Base-by-base conservation (phyloP, 2,888 invertebrate species). In the Drosophila cracens region DNA sequence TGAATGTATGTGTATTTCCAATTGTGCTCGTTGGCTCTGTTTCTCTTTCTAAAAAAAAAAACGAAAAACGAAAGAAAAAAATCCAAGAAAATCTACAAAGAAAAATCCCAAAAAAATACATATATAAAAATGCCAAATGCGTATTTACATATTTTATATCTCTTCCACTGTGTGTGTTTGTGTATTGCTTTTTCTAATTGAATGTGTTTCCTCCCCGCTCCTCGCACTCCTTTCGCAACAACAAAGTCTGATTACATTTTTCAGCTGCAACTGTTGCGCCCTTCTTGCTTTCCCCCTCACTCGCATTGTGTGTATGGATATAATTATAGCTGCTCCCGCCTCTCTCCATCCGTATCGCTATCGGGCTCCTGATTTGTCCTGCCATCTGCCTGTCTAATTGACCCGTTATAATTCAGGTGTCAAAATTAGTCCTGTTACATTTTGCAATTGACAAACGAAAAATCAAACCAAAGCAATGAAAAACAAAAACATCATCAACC, bases 231-330 rank as follows among this genome's bases (percentile, higher is more conserved):
- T 54, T 71, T 66, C 71, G 77, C 70, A 64, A 46, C 78, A 74
- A 81, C 78, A 78, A 81, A 84, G 84, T 84, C 76, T 85, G 82
- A 82, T 82, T 84, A 79, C 84, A 84, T 84, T 82, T 79, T 84
- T 79, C 75, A 82, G 76, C 79, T 84, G 81, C 78, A 83, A 72
- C 70, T 61, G 77, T 71, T 79, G 46, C 68, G 74, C 64, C 61
- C 68, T 74, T 79, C 34, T 18, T n/a, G 40, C 51, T 56, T 56
- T 59, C 46, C 27, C 72, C 53, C 49, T 54, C 16, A 61, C 29
- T 46, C 21, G 27, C 64, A 60, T 67, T 18, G n/a, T 54, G 31
- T 38, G 27, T 56, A 57, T 51, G 51, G 51, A 66, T 63, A 67
- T 81, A 61, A 67, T 76, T 71, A 71, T 76, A 66, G 27, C 36